Conservation (phyloP, 2,113 vertebrate species). For the Pycnonotus jocosus region DNA sequence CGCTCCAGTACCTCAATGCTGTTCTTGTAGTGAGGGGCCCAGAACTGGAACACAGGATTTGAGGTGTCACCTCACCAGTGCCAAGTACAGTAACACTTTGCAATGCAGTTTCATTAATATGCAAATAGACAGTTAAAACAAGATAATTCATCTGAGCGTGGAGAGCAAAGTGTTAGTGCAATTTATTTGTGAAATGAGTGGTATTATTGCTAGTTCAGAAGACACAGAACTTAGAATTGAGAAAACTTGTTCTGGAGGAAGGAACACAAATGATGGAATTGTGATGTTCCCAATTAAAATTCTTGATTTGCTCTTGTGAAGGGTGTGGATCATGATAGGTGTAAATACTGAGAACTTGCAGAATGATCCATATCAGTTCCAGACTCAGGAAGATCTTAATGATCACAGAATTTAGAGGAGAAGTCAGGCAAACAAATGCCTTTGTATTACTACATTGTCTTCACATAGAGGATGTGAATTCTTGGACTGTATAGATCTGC, state of each 20-base stretch:
- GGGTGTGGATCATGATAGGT: not conserved
- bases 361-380: not conserved
- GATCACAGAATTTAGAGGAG: not conserved
- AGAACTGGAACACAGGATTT: not conserved
- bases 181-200: conserved; percentile 3
- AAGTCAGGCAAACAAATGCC: not conserved
- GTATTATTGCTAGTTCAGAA: not conserved
- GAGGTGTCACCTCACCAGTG: not conserved
- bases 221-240: not conserved
- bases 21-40: not conserved
- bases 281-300: not conserved
- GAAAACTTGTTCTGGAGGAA: not conserved
- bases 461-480: not conserved
- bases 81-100: not conserved
- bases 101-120: not conserved
- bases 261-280: not conserved
- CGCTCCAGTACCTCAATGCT: fast-evolving
- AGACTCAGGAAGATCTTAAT: not conserved
- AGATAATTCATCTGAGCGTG: not conserved
- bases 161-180: not conserved
- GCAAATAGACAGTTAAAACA: not conserved
- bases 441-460: not conserved
- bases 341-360: not conserved
- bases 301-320: not conserved
- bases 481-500: not conserved